A percentile compares a stretch with the other conserved stretches of the same genome.
Conservation (phyloP, 2,888 invertebrate species). For the Eupithecia insigniata region DNA sequence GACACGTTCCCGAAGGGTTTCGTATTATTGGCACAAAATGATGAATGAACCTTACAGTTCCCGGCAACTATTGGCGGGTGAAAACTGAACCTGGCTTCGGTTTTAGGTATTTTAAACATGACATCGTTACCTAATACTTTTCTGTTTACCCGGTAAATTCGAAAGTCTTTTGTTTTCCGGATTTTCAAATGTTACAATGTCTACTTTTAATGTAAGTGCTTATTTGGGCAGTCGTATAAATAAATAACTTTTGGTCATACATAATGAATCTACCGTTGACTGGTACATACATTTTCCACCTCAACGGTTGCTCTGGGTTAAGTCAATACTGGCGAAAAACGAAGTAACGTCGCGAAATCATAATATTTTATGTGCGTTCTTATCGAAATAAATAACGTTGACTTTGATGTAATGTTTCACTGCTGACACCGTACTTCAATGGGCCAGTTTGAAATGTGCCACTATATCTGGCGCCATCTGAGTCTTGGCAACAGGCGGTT, state of each 20-base stretch:
- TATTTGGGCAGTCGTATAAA: too few relatives aligned
- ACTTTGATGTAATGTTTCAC: background rate
- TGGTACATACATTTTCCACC: background rate
- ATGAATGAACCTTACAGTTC: constrained; percentile 19
- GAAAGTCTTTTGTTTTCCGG: too few relatives aligned
- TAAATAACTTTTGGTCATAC: too few relatives aligned
- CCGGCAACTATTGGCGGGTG: background rate
- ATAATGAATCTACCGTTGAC: too few relatives aligned
- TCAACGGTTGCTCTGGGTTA: background rate
- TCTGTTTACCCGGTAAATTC: too few relatives aligned
- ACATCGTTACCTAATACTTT: background rate
- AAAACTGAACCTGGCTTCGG: background rate
- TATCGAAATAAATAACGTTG: background rate
- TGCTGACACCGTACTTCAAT: background rate
- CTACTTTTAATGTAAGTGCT: background rate
- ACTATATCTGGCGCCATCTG: background rate
- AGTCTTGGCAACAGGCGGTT: constrained; percentile 12
- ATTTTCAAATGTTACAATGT: background rate
- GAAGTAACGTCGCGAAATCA: background rate
- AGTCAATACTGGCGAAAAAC: background rate
- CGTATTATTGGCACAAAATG: constrained; percentile 35
- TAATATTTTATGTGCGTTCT: background rate
- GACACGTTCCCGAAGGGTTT: constrained; percentile 46
- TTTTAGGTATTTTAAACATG: background rate
- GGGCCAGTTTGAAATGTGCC: constrained; percentile 13